Evolutionary conservation across 2,888 invertebrate genomes (phyloP).

Genomic region (Ectropis crepuscularia): DNA sequence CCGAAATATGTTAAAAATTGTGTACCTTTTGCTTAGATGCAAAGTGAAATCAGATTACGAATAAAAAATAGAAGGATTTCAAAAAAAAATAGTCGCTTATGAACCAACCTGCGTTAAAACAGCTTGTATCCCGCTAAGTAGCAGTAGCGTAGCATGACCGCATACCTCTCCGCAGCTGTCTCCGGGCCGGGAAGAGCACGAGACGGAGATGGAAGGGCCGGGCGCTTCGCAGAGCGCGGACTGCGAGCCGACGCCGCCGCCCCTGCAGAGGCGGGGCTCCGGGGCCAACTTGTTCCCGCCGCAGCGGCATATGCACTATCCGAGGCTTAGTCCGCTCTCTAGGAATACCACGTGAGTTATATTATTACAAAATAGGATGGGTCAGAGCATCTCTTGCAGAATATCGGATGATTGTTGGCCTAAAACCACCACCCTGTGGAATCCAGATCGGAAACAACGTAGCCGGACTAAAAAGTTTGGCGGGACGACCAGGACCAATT

Average conservation of each 20-base stretch:
- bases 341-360: constrained; percentile 83
- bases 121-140: constrained; percentile 14
- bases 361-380: neutral
- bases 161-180: constrained; percentile 86
- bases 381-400: neutral
- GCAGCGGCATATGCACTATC: constrained; percentile 85
- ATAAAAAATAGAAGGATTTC: too few species aligned
- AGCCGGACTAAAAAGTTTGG: too few species aligned
- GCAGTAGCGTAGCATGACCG: constrained; percentile 31
- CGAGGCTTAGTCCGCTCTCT: constrained; percentile 92
- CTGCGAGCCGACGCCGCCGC: constrained; percentile 96
- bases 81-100: neutral
- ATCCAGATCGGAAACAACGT: too few species aligned
- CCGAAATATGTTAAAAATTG: too few species aligned
- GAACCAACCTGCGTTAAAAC: neutral
- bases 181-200: constrained; percentile 93
- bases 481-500: too few species aligned
- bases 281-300: constrained; percentile 94
- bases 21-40: too few species aligned
- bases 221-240: constrained; percentile 96
- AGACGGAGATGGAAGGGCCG: constrained; percentile 94
- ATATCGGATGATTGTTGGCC: too few species aligned
- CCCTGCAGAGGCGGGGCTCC: constrained; percentile 92
- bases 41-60: too few species aligned
- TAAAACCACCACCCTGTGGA: too few species aligned